Percentiles rank a stretch among this genome's conserved stretches.
Evolutionary conservation across 2,113 vertebrate species (phyloP).

Genomic region (Neogobius melanostomus): DNA sequence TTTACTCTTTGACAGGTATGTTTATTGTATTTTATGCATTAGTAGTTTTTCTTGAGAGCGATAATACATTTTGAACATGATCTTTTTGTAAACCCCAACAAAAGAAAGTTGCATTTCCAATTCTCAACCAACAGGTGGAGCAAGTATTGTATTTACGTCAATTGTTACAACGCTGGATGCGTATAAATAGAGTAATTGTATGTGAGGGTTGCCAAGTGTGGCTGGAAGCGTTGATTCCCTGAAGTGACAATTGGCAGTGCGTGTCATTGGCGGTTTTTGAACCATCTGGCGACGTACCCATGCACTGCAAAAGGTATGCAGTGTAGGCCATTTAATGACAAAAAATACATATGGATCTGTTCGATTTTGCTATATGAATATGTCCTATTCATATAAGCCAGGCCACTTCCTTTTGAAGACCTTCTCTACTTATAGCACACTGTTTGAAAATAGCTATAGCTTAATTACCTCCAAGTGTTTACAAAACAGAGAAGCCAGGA

Average conservation of each 20-base stretch:
- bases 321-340: neutral
- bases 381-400: neutral
- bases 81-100: neutral
- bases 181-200: slow-evolving; percentile 9
- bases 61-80: neutral
- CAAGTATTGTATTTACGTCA: slow-evolving; percentile 37
- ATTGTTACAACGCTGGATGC: neutral
- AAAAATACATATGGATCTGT: neutral
- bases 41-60: neutral
- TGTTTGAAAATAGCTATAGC: neutral
- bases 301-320: neutral
- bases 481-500: slow-evolving; percentile 28
- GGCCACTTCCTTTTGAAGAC: neutral
- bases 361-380: neutral
- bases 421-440: neutral
- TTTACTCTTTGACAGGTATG: neutral
- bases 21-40: neutral
- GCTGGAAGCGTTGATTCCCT: neutral
- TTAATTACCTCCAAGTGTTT: neutral
- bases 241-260: slow-evolving; percentile 1
- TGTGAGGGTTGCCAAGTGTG: neutral
- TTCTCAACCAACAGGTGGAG: slow-evolving; percentile 62
- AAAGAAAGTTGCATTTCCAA: slow-evolving; percentile 14
- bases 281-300: neutral
- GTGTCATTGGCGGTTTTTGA: neutral